A percentile compares a stretch with the other conserved stretches of the same genome.
Conservation (phyloP, 2,113 vertebrate genomes). For the Prochilodus magdalenae region DNA sequence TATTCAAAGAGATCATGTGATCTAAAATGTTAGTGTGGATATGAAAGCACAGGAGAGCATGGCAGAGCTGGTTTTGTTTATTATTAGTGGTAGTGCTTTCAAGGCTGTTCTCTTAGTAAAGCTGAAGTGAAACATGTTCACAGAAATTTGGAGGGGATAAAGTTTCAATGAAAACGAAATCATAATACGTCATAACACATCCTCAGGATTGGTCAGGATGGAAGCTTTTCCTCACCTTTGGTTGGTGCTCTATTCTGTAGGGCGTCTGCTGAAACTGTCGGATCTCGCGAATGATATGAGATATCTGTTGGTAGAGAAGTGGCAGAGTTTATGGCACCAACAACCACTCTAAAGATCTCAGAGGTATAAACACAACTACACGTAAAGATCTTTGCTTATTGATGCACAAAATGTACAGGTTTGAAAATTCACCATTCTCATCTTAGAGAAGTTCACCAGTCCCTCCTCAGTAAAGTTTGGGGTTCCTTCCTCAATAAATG, state of each 20-base stretch:
- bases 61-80: not conserved
- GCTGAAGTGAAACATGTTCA: too few relatives aligned
- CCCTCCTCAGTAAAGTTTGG: slow-evolving; percentile 98
- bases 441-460: slow-evolving; percentile 99
- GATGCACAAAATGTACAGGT: not conserved
- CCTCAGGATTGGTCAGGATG: not conserved
- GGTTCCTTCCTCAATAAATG: slow-evolving; percentile 98
- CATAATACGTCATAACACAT: too few relatives aligned
- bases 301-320: slow-evolving; percentile 81
- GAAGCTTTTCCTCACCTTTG: slow-evolving; percentile 82
- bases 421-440: slow-evolving; percentile 90
- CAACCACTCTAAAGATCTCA: not conserved
- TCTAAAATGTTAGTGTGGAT: too few relatives aligned
- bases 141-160: too few relatives aligned
- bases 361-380: not conserved
- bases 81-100: not conserved
- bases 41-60: too few relatives aligned
- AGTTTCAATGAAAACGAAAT: too few relatives aligned
- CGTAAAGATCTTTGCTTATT: not conserved
- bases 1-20: too few relatives aligned
- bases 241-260: slow-evolving; percentile 95
- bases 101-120: not conserved
- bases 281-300: slow-evolving; percentile 97
- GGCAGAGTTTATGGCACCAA: not conserved
- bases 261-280: slow-evolving; percentile 98